Base-by-base conservation (phyloP, 2,797 vertebrate genomes). In the Microcaecilia unicolor region DNA sequence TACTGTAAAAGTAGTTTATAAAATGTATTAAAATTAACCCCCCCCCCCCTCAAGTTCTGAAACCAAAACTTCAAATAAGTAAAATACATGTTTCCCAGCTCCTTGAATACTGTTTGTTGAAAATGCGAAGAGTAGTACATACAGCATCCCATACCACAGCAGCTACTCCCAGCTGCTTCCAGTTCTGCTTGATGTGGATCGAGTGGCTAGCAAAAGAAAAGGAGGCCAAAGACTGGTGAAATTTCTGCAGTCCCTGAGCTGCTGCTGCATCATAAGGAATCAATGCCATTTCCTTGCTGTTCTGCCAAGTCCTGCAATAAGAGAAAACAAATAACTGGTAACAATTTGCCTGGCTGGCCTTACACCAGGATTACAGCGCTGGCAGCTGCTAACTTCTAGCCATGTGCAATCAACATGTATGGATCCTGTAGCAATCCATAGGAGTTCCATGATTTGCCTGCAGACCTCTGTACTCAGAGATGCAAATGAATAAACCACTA, bases 131-230 rank as follows among this genome's bases (percentile, higher is more conserved):
- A n/a, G 15, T 14, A 2, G 33, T 37, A 70, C 90, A 61, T 52
- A 98, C 94, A 21, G 95, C 93, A 6, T 97, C 95, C 93, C 94
- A 98, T 4, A 97, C 92, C 11, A 97, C 94, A 0, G 93, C 95
- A 1, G 93, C 91, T 1, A 93, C 93, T 1, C 95, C 95, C 5
- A 88, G 80, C 12, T 74, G 72, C 13, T 61, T 85, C 95, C 93
- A 98, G 70, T 97, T 87, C 78, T 98, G 95, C 2, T 60, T 46
- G 3, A 98, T 70, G 6, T 51, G 71, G 37, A 98, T 64, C 13
- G 72, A 74, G 44, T 37, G 85, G 37, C 85, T 64, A 10, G 80
- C 92, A 31, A 98, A 94, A 13, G 41, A 51, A 47, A 90, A 93
- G 1, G 83, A 62, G 3, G 83, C 81, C 0, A 72, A 77, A 2